Percentiles rank a stretch among this genome's conserved stretches.
These are phyloP conservation scores for Volucella inanis DNA, from an alignment of 2,888 invertebrate genomes.

Conservation along the genomic window DNA sequence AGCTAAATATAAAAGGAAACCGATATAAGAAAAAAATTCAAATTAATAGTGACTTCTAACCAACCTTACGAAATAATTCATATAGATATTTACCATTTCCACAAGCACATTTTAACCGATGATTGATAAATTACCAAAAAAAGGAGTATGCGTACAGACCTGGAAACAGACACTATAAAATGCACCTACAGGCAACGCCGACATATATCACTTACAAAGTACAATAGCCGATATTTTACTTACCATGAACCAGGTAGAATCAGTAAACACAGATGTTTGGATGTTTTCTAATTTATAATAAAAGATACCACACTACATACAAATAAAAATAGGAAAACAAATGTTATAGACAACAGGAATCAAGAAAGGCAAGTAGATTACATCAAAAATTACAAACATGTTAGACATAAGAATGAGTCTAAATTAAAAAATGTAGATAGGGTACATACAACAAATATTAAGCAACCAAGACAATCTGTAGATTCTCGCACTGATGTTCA, in stretches of 20 bases:
- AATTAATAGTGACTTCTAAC: constrained; percentile 10
- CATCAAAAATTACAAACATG: constrained; percentile 27
- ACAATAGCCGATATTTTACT: constrained; percentile 28
- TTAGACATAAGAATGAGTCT: constrained; percentile 29
- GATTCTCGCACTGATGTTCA: constrained; percentile 29
- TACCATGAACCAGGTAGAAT: constrained; percentile 42
- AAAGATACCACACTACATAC: constrained; percentile 19
- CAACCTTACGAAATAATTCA: constrained; percentile 35
- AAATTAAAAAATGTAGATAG: constrained; percentile 31
- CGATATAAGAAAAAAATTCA: not conserved
- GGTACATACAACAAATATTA: constrained; percentile 35
- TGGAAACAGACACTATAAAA: constrained; percentile 29
- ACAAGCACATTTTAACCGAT: constrained; percentile 27
- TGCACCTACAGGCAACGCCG: constrained; percentile 32
- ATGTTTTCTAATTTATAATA: constrained; percentile 38
- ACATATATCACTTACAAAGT: constrained; percentile 24
- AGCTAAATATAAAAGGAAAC: constrained; percentile 32
- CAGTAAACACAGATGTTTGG: constrained; percentile 41
- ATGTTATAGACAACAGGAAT: constrained; percentile 21
- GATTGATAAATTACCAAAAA: constrained; percentile 34
- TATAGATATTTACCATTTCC: constrained; percentile 36
- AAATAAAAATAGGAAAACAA: constrained; percentile 12
- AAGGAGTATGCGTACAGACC: constrained; percentile 29
- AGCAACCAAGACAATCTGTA: constrained; percentile 41
- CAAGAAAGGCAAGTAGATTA: constrained; percentile 23